These are phyloP conservation scores for Sminthopsis crassicaudata DNA, from an alignment of 2,113 vertebrate genomes.

Conservation along the genomic window DNA sequence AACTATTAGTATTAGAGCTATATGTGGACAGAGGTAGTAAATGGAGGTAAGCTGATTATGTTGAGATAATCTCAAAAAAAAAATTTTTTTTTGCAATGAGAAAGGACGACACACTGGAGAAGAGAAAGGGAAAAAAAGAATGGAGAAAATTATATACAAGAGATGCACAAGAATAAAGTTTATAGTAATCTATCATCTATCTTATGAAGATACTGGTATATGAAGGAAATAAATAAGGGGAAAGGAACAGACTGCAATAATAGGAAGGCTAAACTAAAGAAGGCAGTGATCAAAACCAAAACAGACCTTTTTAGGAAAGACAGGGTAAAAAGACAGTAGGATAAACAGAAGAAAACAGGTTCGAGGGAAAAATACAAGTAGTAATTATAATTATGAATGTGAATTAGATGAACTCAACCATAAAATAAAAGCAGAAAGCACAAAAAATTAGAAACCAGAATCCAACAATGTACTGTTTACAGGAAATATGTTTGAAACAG, in stretches of 20 bases:
- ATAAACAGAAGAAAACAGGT: not conserved
- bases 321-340: not conserved
- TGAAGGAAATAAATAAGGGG: no score
- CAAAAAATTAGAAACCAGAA: no score
- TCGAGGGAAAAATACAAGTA: not conserved
- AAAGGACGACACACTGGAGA: not conserved
- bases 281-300: not conserved
- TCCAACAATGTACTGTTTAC: no score
- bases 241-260: not conserved
- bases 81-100: not conserved
- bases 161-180: not conserved
- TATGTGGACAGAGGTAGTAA: not conserved
- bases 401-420: not conserved
- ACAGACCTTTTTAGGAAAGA: not conserved
- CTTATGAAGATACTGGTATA: no score
- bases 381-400: not conserved
- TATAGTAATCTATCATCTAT: not conserved
- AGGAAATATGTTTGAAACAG: no score
- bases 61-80: not conserved
- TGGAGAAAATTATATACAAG: not conserved
- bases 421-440: not conserved
- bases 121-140: not conserved
- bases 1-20: not conserved
- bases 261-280: not conserved
- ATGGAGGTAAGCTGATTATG: not conserved